phyloP scores from a whole-genome alignment of 2,113 vertebrate species.

The Bothrops jararaca region DNA sequence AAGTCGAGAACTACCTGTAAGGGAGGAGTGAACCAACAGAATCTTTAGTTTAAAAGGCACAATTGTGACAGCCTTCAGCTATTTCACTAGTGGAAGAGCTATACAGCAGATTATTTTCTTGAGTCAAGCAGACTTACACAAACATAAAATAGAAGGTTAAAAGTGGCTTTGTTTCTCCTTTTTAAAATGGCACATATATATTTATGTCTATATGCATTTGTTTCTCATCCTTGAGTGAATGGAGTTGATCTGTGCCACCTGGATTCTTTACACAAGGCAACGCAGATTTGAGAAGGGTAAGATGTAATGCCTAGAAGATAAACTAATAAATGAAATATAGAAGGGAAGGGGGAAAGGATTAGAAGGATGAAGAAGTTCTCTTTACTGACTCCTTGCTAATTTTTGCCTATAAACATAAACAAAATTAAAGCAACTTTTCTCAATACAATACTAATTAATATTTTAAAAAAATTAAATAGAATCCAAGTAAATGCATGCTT shows the following conservation, averaged over 20 bases:
- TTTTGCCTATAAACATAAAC: constrained; percentile 39
- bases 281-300: neutral
- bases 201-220: neutral
- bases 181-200: neutral
- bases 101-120: neutral
- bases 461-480: constrained; percentile 28
- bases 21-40: neutral
- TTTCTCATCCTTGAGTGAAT: neutral
- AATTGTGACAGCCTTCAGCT: neutral
- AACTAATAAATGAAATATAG: neutral
- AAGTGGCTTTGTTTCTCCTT: neutral
- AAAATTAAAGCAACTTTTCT: constrained; percentile 25
- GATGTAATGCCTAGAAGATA: neutral
- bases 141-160: constrained; percentile 9
- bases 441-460: constrained; percentile 30
- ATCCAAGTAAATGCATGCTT: neutral
- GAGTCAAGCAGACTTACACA: neutral
- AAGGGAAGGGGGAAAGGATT: neutral
- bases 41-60: neutral
- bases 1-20: neutral
- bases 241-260: neutral
- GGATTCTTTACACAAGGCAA: neutral
- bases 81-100: neutral
- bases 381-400: constrained; percentile 59
- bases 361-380: constrained; percentile 42